Base-by-base conservation (phyloP, 2,797 vertebrate genomes). In the Takifugu ocellatus region DNA sequence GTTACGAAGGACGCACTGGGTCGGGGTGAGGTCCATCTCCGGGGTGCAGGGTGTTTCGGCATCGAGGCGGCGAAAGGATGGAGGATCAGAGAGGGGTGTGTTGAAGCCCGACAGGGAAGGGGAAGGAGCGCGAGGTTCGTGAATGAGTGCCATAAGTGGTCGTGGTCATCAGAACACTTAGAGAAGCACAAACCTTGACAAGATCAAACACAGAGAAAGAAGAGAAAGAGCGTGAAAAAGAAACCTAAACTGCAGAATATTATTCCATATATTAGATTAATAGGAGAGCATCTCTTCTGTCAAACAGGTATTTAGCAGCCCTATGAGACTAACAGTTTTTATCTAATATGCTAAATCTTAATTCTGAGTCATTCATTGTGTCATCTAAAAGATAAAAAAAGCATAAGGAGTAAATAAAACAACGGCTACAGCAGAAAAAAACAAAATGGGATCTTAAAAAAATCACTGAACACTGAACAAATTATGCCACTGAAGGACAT, bases 21-120 rank as follows among this genome's bases (percentile, higher is more conserved):
- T 96, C 2, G 95, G 95, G 2, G 95, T 96, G 66, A 96, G 89
- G 81, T 96, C 95, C 80, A 94, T 94, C 70, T 96, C 95, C 0
- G 95, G 94, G 53, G 95, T 96, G 86, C 94, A 94, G 49, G 94
- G 93, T 5, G 92, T 92, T 62, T 95, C 94, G 3, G 91, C 90
- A 78, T 95, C 94, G 15, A 93, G 86, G 25, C 91, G 92, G 45
- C 93, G 91, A 75, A 94, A 92, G 5, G 93, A 92, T 1, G 91
- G 86, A 0, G 86, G 89, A 56, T 95, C 94, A 0, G 92, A 93
- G 46, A 95, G 85, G 5, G 94, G 92, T 6, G 90, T 85, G 84
- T 89, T 92, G 72, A 95, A 94, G 61, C 91, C 93, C 7, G 93
- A 94, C 27, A 96, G 94, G 58, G 94, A 95, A 4, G 95, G 95